Percentiles rank a stretch among this genome's conserved stretches.
Conservation (phyloP, 1,140 invertebrate genomes). For the Zaprionus inermis region DNA sequence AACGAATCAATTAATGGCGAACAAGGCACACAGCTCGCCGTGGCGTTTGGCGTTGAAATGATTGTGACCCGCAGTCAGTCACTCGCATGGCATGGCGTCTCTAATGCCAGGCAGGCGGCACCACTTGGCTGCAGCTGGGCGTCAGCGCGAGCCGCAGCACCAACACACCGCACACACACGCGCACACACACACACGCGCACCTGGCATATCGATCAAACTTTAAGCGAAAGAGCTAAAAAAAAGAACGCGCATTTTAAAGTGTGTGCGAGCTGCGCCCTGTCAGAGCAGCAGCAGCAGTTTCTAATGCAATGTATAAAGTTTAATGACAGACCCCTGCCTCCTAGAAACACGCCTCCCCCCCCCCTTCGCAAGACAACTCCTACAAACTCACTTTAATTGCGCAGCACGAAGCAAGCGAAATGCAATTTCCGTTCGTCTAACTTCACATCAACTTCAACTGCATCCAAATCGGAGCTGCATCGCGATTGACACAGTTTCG, state of each 20-base stretch:
- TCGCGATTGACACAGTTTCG: neutral
- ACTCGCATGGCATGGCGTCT: slow-evolving; percentile 54
- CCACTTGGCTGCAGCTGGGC: slow-evolving; percentile 44
- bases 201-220: slow-evolving; percentile 82
- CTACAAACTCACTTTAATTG: slow-evolving; percentile 66
- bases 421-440: slow-evolving; percentile 74
- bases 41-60: slow-evolving; percentile 66
- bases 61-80: slow-evolving; percentile 55
- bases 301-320: slow-evolving; percentile 58
- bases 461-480: slow-evolving; percentile 1
- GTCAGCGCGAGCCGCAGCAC: no score
- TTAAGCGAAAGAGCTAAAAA: slow-evolving; percentile 75
- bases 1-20: slow-evolving; percentile 57
- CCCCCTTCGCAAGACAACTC: no score
- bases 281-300: slow-evolving; percentile 22
- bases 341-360: neutral
- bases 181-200: neutral
- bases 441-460: slow-evolving; percentile 58
- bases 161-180: neutral
- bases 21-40: slow-evolving; percentile 62
- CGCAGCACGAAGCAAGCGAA: slow-evolving; percentile 61
- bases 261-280: slow-evolving; percentile 59
- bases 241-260: slow-evolving; percentile 57
- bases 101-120: slow-evolving; percentile 69
- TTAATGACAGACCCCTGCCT: slow-evolving; percentile 26